phyloP scores from a whole-genome alignment of 2,797 vertebrate genomes.

The Poeciliopsis paucimaculata region DNA sequence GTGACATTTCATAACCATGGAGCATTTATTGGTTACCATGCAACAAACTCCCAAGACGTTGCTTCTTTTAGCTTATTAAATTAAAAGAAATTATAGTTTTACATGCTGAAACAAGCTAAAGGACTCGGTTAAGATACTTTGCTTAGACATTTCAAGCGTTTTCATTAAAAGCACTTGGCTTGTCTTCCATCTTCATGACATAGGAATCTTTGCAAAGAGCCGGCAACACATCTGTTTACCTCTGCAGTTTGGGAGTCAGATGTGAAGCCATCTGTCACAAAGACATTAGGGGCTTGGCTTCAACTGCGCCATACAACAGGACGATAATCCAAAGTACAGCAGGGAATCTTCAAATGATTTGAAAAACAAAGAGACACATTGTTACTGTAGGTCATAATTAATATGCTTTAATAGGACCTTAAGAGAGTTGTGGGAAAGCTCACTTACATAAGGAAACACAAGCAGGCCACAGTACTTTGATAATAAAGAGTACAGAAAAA shows the following conservation, averaged over 20 bases:
- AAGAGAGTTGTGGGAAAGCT: not conserved
- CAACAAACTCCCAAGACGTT: not conserved
- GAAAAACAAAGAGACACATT: not conserved
- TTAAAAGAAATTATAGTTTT: not conserved
- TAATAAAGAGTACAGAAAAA: not conserved
- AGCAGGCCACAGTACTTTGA: not conserved
- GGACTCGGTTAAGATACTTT: not conserved
- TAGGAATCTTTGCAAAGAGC: not conserved
- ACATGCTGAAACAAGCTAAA: not conserved
- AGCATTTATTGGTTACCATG: not conserved
- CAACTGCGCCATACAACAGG: no score
- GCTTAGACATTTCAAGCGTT: not conserved
- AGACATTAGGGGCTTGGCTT: not conserved
- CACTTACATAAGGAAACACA: not conserved
- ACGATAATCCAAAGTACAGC: not conserved
- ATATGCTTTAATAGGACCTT: not conserved
- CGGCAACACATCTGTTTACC: not conserved
- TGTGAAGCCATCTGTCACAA: slow-evolving; percentile 1
- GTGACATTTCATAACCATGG: not conserved
- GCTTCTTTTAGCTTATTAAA: not conserved
- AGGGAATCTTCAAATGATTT: not conserved
- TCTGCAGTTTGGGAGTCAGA: not conserved
- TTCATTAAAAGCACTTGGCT: not conserved
- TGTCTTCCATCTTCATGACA: not conserved
- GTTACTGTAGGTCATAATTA: not conserved